Base-by-base conservation (phyloP, 53 echinoderm and acorn worm species). In the Arbacia lixula region DNA sequence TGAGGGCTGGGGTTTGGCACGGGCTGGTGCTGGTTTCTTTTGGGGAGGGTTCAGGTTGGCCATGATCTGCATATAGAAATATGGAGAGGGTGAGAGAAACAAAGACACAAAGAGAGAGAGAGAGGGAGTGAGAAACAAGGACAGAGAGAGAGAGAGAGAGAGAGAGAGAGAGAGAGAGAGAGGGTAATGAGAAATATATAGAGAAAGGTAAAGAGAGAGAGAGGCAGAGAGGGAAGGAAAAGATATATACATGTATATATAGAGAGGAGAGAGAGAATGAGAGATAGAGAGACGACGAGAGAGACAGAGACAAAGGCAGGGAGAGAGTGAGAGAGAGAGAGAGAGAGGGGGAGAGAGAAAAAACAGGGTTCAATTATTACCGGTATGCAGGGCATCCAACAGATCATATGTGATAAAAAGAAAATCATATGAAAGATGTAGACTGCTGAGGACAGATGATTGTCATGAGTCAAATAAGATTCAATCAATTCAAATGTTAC, bases 61-160 rank as follows among this genome's bases (percentile, higher is more conserved):
- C 89, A 89, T 78, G 51, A 89, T 85, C 89, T 89, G 39, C 4
- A 40, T 21, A 2, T n/a, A n/a, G n/a, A n/a, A n/a, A n/a, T n/a
- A n/a, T n/a, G n/a, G n/a, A n/a, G n/a, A n/a, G n/a, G 12, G 11
- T 27, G 57, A 57, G 29, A 25, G 36, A 65, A 65, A 12, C 31
- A 31, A 32, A 35, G 4, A 37, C 0, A n/a, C 9, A 37, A 2
- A 19, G 21, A 37, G 22, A 68, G 19, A 19, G 17, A 68, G 8
- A 37, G 38, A 68, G 25, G 38, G 39, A 1, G 36, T 32, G 3
- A 68, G 8, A 66, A 32, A 6, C 8, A 65, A 29, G 35, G 28
- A 32, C 4, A 29, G 66, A 34, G 36, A 4, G 36, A 36, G 36
- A 17, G 36, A 36, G 35, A 36, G 19, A 66, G 33, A 66, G 33